Conservation (phyloP, 1,140 invertebrate genomes). For the Hylaeus anthracinus region DNA sequence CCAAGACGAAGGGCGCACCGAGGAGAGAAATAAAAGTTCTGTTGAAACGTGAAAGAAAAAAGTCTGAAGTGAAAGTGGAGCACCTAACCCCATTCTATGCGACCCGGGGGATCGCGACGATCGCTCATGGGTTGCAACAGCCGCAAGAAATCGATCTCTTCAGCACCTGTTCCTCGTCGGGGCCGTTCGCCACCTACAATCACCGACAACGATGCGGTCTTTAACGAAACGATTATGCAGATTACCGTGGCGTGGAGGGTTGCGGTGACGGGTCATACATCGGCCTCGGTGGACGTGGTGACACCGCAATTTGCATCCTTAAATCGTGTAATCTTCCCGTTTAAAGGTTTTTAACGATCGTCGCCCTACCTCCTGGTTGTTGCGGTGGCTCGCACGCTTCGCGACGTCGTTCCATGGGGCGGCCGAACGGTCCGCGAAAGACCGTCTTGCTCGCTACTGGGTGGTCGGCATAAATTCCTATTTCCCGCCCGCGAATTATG, state of each 20-base stretch:
- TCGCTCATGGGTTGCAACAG: background rate
- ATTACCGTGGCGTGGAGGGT: slow-evolving; percentile 50
- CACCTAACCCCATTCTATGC: too few relatives aligned
- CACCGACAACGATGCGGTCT: slow-evolving; percentile 41
- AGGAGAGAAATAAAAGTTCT: too few relatives aligned
- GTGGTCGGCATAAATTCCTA: slow-evolving; percentile 76
- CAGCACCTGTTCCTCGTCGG: slow-evolving; percentile 66
- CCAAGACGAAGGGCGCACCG: too few relatives aligned
- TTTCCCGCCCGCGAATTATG: slow-evolving; percentile 74
- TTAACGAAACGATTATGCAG: slow-evolving; percentile 73
- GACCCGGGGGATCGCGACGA: background rate
- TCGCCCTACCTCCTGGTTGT: slow-evolving; percentile 28
- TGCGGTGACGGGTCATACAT: slow-evolving; percentile 69
- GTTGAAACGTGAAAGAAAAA: too few relatives aligned
- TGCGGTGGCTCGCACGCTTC: slow-evolving; percentile 48
- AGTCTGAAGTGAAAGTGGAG: too few relatives aligned
- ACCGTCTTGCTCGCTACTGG: slow-evolving; percentile 66
- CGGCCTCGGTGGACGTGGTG: slow-evolving; percentile 64
- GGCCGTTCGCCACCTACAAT: slow-evolving; percentile 68
- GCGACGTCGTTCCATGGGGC: slow-evolving; percentile 41
- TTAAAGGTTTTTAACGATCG: slow-evolving; percentile 72
- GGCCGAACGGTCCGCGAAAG: slow-evolving; percentile 40
- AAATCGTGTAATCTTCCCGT: slow-evolving; percentile 74
- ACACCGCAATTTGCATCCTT: slow-evolving; percentile 75
- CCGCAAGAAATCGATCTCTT: slow-evolving; percentile 52